Evolutionary conservation across 2,797 vertebrate species (phyloP), one percentile per base, ranked within the genome.

Genomic region (Podargus strigoides): DNA sequence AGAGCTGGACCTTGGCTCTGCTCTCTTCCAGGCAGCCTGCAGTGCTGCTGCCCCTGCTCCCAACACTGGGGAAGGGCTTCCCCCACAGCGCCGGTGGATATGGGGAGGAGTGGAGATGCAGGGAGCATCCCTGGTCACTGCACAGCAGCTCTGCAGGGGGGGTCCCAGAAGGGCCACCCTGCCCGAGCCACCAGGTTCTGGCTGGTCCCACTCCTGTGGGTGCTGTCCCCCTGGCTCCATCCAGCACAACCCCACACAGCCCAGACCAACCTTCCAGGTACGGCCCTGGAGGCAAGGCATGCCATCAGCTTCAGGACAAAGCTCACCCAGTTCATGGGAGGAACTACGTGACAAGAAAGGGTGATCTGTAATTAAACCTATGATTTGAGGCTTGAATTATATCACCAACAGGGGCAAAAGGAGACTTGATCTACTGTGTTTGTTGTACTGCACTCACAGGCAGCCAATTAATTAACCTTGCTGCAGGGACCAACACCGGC

Each of bases 91-190:
- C 14, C 28, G 7, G 21, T 4, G 27, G 36, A 13, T n/a, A 8
- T 36, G 0, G 0, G 53, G 17, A 73, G 46, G 11, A 36, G 60
- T 30, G 69, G 24, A 2, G 2, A 9, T 1, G 4, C 0, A 2
- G 14, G 39, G 4, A 32, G 3, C n/a, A 17, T 15, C 68, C 23
- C 14, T 3, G 5, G 64, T 15, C 23, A 2, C n/a, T 15, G 1
- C 1, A 41, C 30, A 14, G n/a, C 37, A 67, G 58, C 60, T 37
- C 53, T 23, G 39, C 47, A 16, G 62, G 6, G 32, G 20, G 63
- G 56, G 20, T 18, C 56, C 28, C 80, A 36, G 49, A 16, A 53
- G 69, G 47, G 20, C 8, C 23, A 6, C 7, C 23, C 41, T 59
- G 12, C 3, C 32, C 74, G n/a, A 30, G 21, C 3, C 60, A 3